A percentile compares a stretch with the other conserved stretches of the same genome.
Evolutionary conservation across 2,797 vertebrate species (phyloP).

Genomic region (Cheirogaleus major): DNA sequence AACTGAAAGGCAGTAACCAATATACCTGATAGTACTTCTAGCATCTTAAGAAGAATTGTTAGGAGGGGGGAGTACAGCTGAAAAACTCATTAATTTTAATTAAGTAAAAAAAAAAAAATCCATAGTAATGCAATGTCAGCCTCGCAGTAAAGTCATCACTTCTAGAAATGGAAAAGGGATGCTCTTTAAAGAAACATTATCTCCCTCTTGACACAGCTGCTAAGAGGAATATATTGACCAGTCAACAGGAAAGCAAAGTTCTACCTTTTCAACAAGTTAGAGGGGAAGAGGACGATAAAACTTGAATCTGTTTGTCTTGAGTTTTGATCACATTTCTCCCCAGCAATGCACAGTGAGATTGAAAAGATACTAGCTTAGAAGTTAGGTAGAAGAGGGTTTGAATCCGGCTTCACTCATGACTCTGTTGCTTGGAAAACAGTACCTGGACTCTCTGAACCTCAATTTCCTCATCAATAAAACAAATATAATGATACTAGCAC

Average conservation of each 20-base stretch:
- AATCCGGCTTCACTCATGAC: background rate
- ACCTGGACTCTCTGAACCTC: background rate
- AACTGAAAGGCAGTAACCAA: background rate
- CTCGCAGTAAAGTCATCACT: background rate
- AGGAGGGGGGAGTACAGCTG: background rate
- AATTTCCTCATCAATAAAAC: background rate
- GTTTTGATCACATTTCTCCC: background rate
- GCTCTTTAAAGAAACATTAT: background rate
- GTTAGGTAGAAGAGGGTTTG: background rate
- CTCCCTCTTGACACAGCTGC: background rate
- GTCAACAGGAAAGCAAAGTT: background rate
- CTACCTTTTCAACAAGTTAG: background rate
- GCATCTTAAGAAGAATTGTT: background rate
- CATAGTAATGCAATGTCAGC: background rate
- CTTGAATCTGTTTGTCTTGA: background rate
- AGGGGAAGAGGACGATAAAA: background rate
- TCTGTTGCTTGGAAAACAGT: background rate
- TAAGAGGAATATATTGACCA: background rate
- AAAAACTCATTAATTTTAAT: conserved; percentile 53
- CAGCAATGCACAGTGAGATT: fast-evolving
- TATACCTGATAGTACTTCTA: background rate
- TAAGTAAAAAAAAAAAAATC: conserved; percentile 25
- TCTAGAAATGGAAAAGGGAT: background rate
- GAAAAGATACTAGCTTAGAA: background rate
- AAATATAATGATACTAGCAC: background rate